phyloP scores from a whole-genome alignment of 1,140 invertebrate genomes.

The Adoxophyes honmai region DNA sequence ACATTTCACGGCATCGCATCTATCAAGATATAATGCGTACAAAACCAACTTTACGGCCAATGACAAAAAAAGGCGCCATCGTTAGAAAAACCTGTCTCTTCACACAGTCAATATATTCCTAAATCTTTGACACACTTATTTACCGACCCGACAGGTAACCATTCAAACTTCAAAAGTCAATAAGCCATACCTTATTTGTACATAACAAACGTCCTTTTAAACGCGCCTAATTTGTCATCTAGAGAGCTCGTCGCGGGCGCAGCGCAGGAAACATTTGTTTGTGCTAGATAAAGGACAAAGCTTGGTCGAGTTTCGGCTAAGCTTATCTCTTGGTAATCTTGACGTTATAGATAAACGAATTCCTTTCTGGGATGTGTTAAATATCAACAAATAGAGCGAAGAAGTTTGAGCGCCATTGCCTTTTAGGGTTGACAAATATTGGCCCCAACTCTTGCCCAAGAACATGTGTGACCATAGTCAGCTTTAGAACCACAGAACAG shows the following conservation, averaged over 20 bases:
- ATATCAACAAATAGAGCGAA: constrained; percentile 56
- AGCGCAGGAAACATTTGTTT: constrained; percentile 65
- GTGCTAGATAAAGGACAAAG: constrained; percentile 68
- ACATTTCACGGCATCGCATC: no score
- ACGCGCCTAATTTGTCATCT: constrained; percentile 19
- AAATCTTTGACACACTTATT: background rate
- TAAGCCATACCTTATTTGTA: constrained; percentile 30
- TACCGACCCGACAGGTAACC: constrained; percentile 30
- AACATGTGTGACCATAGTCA: constrained; percentile 22
- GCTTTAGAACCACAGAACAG: constrained; percentile 14
- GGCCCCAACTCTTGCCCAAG: constrained; percentile 12
- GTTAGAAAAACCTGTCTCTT: background rate
- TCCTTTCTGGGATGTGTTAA: constrained; percentile 65
- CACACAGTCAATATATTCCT: background rate
- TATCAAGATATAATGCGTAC: no score
- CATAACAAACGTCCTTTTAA: constrained; percentile 27
- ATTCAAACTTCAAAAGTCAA: constrained; percentile 44
- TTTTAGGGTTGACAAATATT: constrained; percentile 18
- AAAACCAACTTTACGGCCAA: no score
- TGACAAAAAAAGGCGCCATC: no score
- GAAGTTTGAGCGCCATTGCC: constrained; percentile 16
- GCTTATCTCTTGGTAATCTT: constrained; percentile 55
- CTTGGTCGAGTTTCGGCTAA: constrained; percentile 48
- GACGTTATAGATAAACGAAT: constrained; percentile 63
- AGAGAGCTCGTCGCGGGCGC: constrained; percentile 34